Conservation (phyloP, 1,140 invertebrate genomes). For the Holotrichia oblita region DNA sequence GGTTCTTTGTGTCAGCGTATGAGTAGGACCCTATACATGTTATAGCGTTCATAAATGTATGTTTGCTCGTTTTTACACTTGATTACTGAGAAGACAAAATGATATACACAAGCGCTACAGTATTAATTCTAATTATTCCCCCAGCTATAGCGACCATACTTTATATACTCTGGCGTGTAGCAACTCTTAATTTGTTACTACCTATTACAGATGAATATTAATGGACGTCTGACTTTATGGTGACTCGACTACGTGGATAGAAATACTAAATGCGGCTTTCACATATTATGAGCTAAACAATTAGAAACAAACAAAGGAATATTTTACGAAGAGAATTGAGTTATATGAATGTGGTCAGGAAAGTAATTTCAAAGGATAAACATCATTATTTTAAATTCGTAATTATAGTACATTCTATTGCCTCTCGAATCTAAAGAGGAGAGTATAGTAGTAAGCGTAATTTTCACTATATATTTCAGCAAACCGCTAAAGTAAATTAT, state of each 20-base stretch:
- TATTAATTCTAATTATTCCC: constrained; percentile 33
- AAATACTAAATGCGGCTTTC: too few relatives aligned
- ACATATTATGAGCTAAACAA: too few relatives aligned
- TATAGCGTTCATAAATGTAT: background rate
- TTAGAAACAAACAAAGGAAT: too few relatives aligned
- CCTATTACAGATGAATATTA: constrained; percentile 2
- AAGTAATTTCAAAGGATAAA: too few relatives aligned
- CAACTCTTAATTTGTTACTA: constrained; percentile 34
- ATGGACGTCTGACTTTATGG: background rate
- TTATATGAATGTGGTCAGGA: too few relatives aligned
- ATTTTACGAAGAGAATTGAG: too few relatives aligned
- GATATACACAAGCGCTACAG: background rate
- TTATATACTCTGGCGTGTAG: background rate
- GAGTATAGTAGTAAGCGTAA: too few relatives aligned
- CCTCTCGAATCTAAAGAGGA: too few relatives aligned
- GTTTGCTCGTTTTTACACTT: constrained; percentile 9
- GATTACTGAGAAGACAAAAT: constrained; percentile 2
- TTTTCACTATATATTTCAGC: too few relatives aligned
- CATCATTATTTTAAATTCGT: too few relatives aligned
- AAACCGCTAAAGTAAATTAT: too few relatives aligned
- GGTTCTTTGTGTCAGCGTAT: constrained; percentile 1
- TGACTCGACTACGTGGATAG: background rate
- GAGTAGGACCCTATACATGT: background rate
- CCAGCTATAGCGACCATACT: background rate
- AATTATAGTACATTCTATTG: too few relatives aligned